These are phyloP conservation scores for Drosophila prostipennis DNA, from an alignment of 2,888 invertebrate genomes.

Conservation along the genomic window DNA sequence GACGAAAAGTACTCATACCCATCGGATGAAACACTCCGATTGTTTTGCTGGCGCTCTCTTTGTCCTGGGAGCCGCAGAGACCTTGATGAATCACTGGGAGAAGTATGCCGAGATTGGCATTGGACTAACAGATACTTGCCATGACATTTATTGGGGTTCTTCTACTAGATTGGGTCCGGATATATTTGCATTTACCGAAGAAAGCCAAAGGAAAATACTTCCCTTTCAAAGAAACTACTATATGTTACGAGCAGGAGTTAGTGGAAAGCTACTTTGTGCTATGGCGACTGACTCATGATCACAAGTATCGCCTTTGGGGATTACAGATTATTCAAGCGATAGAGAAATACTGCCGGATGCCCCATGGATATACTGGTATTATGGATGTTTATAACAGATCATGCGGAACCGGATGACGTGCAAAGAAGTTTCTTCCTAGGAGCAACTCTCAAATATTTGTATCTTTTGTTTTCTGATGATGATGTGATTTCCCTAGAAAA, in stretches of 20 bases:
- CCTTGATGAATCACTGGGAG: constrained; percentile 89
- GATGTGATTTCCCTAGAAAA: constrained; percentile 93
- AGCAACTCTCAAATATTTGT: constrained; percentile 99
- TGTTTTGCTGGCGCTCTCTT: constrained; percentile 98
- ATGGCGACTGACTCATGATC: constrained; percentile 97
- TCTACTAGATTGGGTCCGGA: constrained; percentile 97
- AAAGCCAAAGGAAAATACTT: background rate
- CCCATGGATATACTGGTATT: constrained; percentile 96
- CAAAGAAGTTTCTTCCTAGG: constrained; percentile 99
- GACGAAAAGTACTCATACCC: constrained; percentile 87
- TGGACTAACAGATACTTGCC: constrained; percentile 97
- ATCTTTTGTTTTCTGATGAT: constrained; percentile 97
- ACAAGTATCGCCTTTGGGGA: constrained; percentile 98
- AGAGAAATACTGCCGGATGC: constrained; percentile 95
- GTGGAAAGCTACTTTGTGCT: constrained; percentile 98
- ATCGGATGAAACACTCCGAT: constrained; percentile 98
- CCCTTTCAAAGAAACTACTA: constrained; percentile 94
- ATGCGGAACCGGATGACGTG: constrained; percentile 96
- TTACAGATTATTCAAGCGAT: constrained; percentile 98
- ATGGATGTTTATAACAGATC: constrained; percentile 95
- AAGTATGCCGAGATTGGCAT: constrained; percentile 95
- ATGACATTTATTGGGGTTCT: constrained; percentile 95
- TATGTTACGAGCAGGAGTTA: constrained; percentile 97
- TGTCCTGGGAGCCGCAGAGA: constrained; percentile 93
- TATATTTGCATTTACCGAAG: constrained; percentile 75